Base-by-base conservation (phyloP, 53 echinoderm and acorn worm genomes). In the Holothuria scabra region DNA sequence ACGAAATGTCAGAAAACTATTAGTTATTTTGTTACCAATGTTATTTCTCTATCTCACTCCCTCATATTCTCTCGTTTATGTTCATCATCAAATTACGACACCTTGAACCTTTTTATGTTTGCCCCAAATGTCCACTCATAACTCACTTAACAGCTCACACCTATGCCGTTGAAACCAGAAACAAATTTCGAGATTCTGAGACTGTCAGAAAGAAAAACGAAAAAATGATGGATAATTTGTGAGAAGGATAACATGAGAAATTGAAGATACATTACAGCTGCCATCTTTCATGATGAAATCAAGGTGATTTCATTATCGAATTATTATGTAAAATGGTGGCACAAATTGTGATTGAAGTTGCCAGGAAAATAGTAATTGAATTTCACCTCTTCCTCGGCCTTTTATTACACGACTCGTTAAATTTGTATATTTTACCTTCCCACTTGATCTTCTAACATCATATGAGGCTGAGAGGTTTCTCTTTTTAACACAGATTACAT, bases 281-380 rank as follows among this genome's bases (percentile, higher is more conserved):
- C 25, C 46, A 72, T 72, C 49, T 23, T 23, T 44, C 25, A 25
- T 46, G 46, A 44, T 72, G 25, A 52, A 52, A 72, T 72, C 44
- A 72, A 72, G 72, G 72, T 72, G 72, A 72, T 72, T 72, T 44
- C 72, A 72, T 72, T 72, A 72, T 72, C 72, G 72, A 72, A 72
- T 44, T 72, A 72, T 44, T 46, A 72, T 44, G 72, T 72, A 72
- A 72, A 72, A 72, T 46, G 72, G 72, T 72, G 72, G 72, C 72
- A 72, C 44, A 24, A 72, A 72, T 72, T 72, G 72, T 72, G 72
- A 72, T 72, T 72, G 72, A 72, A 72, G 72, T 72, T 72, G 19
- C 72, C 72, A 44, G 14, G 72, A 72, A 48, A 72, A 72, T 24
- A 72, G 48, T 72, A 72, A 72, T 72, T 72, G 12, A 72, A 72